phyloP scores from a whole-genome alignment of 2,888 invertebrate species.

The Stratiomys singularior region DNA sequence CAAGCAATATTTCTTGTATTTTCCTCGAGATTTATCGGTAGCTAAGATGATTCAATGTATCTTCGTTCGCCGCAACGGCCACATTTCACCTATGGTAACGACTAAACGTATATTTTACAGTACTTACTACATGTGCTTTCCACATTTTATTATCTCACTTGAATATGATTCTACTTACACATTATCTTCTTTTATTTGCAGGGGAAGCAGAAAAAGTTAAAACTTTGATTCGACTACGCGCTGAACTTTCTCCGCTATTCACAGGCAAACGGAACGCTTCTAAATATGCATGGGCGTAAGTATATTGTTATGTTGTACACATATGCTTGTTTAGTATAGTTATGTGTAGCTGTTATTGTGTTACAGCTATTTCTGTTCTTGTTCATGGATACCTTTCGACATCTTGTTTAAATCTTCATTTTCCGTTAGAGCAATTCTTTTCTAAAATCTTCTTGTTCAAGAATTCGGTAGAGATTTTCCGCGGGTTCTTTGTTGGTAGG shows the following conservation, averaged over 20 bases:
- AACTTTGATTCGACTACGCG: constrained; percentile 65
- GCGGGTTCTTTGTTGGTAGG: too few species aligned
- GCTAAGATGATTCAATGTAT: neutral
- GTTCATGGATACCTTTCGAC: neutral
- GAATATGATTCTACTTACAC: neutral
- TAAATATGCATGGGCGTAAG: constrained; percentile 67
- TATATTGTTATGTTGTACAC: constrained; percentile 53
- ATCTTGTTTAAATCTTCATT: neutral
- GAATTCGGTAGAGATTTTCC: too few species aligned
- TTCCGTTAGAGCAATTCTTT: constrained; percentile 22
- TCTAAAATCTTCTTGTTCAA: too few species aligned
- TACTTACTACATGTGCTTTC: neutral
- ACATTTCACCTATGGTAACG: neutral
- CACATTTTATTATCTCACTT: neutral
- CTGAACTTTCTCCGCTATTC: constrained; percentile 65
- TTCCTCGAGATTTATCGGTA: neutral
- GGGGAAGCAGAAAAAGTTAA: constrained; percentile 67
- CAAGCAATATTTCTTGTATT: neutral
- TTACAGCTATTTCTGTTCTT: neutral
- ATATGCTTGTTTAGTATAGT: neutral
- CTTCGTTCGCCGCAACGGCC: neutral
- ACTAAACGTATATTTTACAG: neutral
- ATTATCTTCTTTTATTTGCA: constrained; percentile 53
- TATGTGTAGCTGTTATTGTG: constrained; percentile 18
- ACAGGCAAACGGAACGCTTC: constrained; percentile 66